These are phyloP conservation scores for Halichoeres trimaculatus DNA, from an alignment of 2,113 vertebrate species.

Conservation along the genomic window DNA sequence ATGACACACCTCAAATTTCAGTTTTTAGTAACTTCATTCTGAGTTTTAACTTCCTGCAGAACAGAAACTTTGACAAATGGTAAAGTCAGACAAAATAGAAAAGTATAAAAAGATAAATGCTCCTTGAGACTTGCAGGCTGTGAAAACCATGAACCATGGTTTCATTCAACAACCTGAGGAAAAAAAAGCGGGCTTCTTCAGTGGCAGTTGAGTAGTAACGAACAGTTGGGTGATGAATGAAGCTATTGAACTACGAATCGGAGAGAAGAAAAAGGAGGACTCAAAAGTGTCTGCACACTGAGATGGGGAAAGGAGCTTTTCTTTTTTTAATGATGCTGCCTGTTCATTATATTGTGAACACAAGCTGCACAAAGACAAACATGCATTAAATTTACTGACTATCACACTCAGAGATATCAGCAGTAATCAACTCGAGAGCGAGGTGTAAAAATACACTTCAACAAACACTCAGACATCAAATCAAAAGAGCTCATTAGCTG, in stretches of 20 bases:
- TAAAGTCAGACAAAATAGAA: neutral
- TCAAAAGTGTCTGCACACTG: conserved; percentile 29
- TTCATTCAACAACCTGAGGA: conserved; percentile 19
- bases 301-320: conserved; percentile 31
- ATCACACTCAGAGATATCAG: conserved; percentile 1
- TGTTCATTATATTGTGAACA: neutral
- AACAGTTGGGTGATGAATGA: conserved; percentile 25
- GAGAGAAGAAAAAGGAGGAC: neutral
- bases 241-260: conserved; percentile 6
- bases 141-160: neutral
- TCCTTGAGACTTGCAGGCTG: too few relatives aligned
- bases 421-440: conserved; percentile 37
- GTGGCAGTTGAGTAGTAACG: conserved; percentile 35
- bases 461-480: conserved; percentile 53
- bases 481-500: conserved; percentile 54
- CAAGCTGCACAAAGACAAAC: conserved; percentile 8
- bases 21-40: conserved; percentile 41
- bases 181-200: neutral
- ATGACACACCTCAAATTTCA: conserved; percentile 19
- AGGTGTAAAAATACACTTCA: conserved; percentile 11
- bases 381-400: neutral
- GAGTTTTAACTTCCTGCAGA: conserved; percentile 7
- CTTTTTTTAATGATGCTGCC: conserved; percentile 27
- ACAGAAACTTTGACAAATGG: neutral
- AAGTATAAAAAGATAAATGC: neutral